phyloP scores from a whole-genome alignment of 1,140 invertebrate genomes.

The Microplitis mediator region DNA sequence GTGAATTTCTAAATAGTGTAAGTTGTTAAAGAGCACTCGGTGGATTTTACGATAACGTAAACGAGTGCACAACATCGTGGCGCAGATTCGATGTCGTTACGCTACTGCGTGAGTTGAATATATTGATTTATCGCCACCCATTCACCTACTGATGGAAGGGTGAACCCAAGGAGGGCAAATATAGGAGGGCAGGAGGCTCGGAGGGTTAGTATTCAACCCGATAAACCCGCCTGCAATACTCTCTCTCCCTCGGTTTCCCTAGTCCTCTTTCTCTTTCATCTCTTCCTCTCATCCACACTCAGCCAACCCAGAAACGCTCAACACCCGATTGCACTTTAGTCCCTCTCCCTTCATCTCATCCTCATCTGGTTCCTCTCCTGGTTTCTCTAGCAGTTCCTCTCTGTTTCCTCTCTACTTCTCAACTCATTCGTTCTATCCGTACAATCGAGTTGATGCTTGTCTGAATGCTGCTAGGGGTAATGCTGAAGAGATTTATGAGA shows the following conservation, averaged over 20 bases:
- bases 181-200: not conserved
- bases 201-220: conserved; percentile 10
- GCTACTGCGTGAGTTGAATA: conserved; percentile 55
- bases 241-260: not conserved
- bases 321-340: conserved; percentile 29
- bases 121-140: conserved; percentile 54
- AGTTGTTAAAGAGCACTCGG: not conserved
- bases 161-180: not conserved
- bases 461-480: not conserved
- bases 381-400: not conserved
- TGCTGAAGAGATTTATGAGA: conserved; percentile 11
- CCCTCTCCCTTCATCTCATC: not conserved
- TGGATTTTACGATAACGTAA: conserved; percentile 5
- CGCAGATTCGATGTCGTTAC: conserved; percentile 51
- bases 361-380: not conserved
- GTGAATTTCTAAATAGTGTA: not conserved
- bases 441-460: not conserved
- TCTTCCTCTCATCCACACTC: not conserved
- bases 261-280: no score
- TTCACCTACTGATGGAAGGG: conserved; percentile 24
- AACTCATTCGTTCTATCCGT: conserved; percentile 6
- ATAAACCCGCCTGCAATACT: conserved; percentile 10
- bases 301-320: conserved; percentile 18
- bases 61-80: conserved; percentile 33
- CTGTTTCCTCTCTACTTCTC: not conserved